Conservation (phyloP, 2,888 invertebrate genomes). For the Trimorus sp. region DNA sequence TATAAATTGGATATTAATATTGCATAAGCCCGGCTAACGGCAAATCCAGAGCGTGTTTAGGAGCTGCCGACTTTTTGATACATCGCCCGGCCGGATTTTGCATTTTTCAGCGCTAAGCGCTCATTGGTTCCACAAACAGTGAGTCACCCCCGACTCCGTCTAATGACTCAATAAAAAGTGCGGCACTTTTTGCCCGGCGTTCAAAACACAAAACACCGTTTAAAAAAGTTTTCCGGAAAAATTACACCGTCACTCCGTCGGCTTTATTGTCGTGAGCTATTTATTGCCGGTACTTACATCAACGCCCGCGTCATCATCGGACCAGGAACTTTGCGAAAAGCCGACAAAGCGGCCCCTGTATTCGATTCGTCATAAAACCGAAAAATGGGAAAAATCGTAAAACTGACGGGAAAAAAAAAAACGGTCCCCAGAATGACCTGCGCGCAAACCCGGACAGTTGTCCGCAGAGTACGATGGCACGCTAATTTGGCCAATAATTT, state of each 20-base stretch:
- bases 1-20: conserved; percentile 79
- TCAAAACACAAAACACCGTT: conserved; percentile 11
- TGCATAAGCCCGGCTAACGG: conserved; percentile 72
- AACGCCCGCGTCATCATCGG: conserved; percentile 46
- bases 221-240: conserved; percentile 26
- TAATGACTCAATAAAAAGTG: conserved; percentile 28
- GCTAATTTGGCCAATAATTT: conserved; percentile 54
- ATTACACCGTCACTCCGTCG: conserved; percentile 45
- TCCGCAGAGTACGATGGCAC: conserved; percentile 31
- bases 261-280: conserved; percentile 36
- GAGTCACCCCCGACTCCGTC: conserved; percentile 4
- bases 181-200: too few species aligned
- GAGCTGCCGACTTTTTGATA: conserved; percentile 51
- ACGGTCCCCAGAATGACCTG: conserved; percentile 33
- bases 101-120: conserved; percentile 3
- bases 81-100: conserved; percentile 37
- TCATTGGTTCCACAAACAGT: conserved; percentile 19
- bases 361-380: conserved; percentile 45
- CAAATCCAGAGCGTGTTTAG: conserved; percentile 57
- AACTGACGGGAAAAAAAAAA: conserved; percentile 45
- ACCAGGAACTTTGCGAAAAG: conserved; percentile 43
- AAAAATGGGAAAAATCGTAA: conserved; percentile 50
- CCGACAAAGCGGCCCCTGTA: conserved; percentile 50
- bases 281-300: conserved; percentile 51
- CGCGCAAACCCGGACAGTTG: conserved; percentile 22